Evolutionary conservation across 2,888 invertebrate species (phyloP).

Genomic region (Lithodes maja): DNA sequence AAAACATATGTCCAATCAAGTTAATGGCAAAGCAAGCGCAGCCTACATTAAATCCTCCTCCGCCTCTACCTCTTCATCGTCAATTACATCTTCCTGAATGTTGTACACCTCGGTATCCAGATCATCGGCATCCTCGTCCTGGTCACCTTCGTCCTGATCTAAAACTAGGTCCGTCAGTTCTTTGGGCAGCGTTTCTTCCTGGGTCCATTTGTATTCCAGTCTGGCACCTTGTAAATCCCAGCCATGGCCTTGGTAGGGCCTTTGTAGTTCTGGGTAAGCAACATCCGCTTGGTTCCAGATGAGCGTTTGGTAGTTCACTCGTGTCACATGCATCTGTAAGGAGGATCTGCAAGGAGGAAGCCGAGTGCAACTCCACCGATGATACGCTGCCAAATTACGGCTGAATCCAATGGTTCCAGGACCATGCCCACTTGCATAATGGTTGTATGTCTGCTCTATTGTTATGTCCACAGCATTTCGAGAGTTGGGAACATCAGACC

Average conservation of each 20-base stretch:
- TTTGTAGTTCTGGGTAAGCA: neutral
- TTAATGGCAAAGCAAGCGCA: too few species aligned
- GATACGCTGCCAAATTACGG: slow-evolving; percentile 20
- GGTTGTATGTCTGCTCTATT: slow-evolving; percentile 17
- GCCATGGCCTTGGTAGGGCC: neutral
- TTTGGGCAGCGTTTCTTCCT: neutral
- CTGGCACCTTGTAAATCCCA: neutral
- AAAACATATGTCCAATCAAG: too few species aligned
- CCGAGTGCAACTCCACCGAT: slow-evolving; percentile 1
- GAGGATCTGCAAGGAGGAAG: neutral
- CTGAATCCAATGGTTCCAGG: slow-evolving; percentile 11
- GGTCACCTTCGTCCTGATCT: too few species aligned
- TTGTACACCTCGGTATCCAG: too few species aligned
- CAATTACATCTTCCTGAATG: too few species aligned
- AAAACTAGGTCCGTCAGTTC: neutral
- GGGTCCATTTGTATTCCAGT: neutral
- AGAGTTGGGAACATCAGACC: slow-evolving; percentile 19
- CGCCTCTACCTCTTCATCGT: too few species aligned
- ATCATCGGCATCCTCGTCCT: too few species aligned
- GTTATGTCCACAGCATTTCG: slow-evolving; percentile 28
- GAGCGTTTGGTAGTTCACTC: neutral
- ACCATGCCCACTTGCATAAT: slow-evolving; percentile 11
- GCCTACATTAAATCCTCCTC: too few species aligned
- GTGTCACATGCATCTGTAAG: neutral
- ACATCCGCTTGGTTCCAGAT: neutral